Base-by-base conservation (phyloP, 2,888 invertebrate genomes). In the Aleiodes testaceus region DNA sequence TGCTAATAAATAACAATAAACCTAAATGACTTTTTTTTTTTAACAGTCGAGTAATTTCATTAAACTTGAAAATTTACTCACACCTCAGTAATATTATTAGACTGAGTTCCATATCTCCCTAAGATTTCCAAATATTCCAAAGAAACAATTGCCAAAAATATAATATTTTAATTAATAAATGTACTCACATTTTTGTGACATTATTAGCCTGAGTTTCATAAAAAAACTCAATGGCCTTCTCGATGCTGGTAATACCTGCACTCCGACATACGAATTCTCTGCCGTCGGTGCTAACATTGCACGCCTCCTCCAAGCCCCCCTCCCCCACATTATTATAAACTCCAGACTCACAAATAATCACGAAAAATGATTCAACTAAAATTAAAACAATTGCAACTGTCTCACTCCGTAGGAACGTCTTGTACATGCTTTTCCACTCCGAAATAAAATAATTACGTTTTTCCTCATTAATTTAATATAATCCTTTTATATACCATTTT, bases 131-230 rank as follows among this genome's bases (percentile, higher is more conserved):
- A n/a, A n/a, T n/a, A n/a, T n/a, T n/a, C n/a, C n/a, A n/a, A n/a
- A n/a, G n/a, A n/a, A n/a, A n/a, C n/a, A n/a, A n/a, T n/a, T n/a
- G n/a, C n/a, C n/a, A n/a, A n/a, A n/a, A n/a, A n/a, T n/a, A n/a
- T n/a, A n/a, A n/a, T n/a, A n/a, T n/a, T n/a, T n/a, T n/a, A n/a
- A n/a, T n/a, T n/a, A n/a, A n/a, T n/a, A 63, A 14, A 63, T 65
- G 6, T 14, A 80, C 84, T 84, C 70, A 84, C 85, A 85, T 75
- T 74, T 82, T 85, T 5, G 85, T 85, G 61, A 85, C 85, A 61
- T 67, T 73, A 69, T 78, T 69, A 36, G 72, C 52, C 18, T 73
- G 79, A 44, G 78, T 71, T 52, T 76, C 49, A 26, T 68, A 63
- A 18, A 72, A 64, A 12, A 69, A 70, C 36, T 76, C 74, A 65